Base-by-base conservation (phyloP, 2,888 invertebrate species). In the Helobdella robusta region DNA sequence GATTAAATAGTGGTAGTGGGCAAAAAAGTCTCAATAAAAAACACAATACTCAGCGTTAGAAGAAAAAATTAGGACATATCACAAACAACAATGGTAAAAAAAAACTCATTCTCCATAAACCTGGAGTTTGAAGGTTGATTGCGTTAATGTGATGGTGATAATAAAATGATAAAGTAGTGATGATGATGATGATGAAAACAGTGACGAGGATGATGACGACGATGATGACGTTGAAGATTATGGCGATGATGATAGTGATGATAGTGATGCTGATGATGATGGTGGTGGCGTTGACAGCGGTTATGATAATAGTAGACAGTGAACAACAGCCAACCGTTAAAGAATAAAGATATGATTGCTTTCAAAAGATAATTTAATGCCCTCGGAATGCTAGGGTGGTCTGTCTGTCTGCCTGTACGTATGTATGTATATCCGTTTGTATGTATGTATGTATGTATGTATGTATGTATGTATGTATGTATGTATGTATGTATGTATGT, bases 391-490 rank as follows among this genome's bases (percentile, higher is more conserved):
- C n/a, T n/a, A n/a, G n/a, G n/a, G n/a, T 40, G 44, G 11, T 40
- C n/a, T 40, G 11, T 40, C 44, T 52, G 52, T 52, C 8, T 52
- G 52, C 20, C 8, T 52, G 52, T 52, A 52, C 20, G 52, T 52
- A 52, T 52, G 52, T 52, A 52, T 52, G 52, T 52, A 52, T 52
- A 20, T 52, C 11, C n/a, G 44, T 40, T 15, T 40, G 44, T 40
- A 40, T 40, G 44, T 40, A 40, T 15, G 44, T 40, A 40, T 52
- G 23, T 52, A 23, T 52, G 23, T 52, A 30, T 30, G 35, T 52
- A 48, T 66, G 44, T 61, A 58, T 61, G 50, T 52, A 44, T 66
- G 44, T 61, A 30, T 61, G 44, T 52, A 34, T 66, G 44, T 61
- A 30, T 61, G 30, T 61, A 2, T 61, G 35, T 66, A 2, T 66